Base-by-base conservation (phyloP, 1,140 invertebrate genomes). In the Calliopsis andreniformis region DNA sequence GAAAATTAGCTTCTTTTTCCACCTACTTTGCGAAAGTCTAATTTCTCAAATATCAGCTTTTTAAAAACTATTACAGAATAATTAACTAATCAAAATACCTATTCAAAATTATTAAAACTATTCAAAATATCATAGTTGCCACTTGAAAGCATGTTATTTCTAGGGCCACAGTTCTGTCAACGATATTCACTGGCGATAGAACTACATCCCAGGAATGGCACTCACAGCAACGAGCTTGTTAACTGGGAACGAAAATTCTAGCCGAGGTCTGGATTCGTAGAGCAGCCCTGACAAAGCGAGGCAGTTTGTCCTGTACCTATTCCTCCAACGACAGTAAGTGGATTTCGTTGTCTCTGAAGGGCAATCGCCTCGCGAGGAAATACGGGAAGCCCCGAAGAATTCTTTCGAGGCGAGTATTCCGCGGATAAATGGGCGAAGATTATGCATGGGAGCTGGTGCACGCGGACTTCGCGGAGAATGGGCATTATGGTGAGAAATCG, bases 231-330 rank as follows among this genome's bases (percentile, higher is more conserved):
- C n/a, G n/a, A 39, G 8, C 20, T 30, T 23, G 20, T 3, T 28
- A 4, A 5, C 25, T 16, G 8, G 45, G 20, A 62, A 62, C 16
- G 39, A 66, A 56, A 73, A 3, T 39, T 73, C 23, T 28, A 28
- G 1, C 30, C n/a, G 16, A 10, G 18, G 7, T 23, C 8, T 3
- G 28, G 55, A 70, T 25, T 61, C 42, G 18, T 71, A 20, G 14
- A 51, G 51, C 43, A 64, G 10, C 25, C 25, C 25, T 59, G 72
- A 76, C 51, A 59, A 68, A 76, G 43, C 53, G 72, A 42, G 8
- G 72, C 53, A 68, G 32, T 76, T 76, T 76, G 63, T 68, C 43
- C 42, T 25, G 49, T n/a, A 35, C n/a, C 35, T 45, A 66, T 56
- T 66, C 42, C 32, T 39, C 64, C 42, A 35, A 1, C 20, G n/a